Base-by-base conservation (phyloP, 2,113 vertebrate species). In the Bubo blakistoni region DNA sequence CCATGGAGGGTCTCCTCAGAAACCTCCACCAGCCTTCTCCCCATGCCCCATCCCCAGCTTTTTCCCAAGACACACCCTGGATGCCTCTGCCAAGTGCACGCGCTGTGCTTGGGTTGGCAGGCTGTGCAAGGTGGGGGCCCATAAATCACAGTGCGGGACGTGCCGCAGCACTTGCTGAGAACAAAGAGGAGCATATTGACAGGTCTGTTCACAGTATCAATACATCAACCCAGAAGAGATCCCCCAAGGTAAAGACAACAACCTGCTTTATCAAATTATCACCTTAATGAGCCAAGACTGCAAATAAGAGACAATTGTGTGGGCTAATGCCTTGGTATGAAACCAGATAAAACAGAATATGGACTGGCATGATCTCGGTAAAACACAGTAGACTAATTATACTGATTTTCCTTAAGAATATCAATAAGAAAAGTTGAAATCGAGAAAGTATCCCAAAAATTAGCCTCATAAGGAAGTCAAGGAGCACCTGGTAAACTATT, bases 171-270 rank as follows among this genome's bases (percentile, higher is more conserved):
- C 72, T 65, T 10, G 26, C 89, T 47, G 89, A 46, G 88, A 95
- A 77, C 86, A 61, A 65, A 95, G 90, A 55, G 83, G 34, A 78
- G 62, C 49, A 10, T 7, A 87, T n/a, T 66, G 94, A 95, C 95
- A 95, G 87, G 16, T 91, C 95, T 94, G 92, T 24, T 89, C 78
- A 46, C 69, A 40, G 15, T 22, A 74, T 42, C 91, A 32, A 36
- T 85, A 57, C 54, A 86, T 77, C 92, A 93, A 40, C 42, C 46
- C 78, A 85, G 49, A 49, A 81, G 57, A 95, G 55, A 86, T 82
- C 85, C 95, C 81, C 58, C 78, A 92, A 79, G 86, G 94, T 54
- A 95, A 92, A 96, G 95, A 92, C 91, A 96, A 94, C 91, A 95
- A 79, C 67, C 72, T 59, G 46, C 86, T 88, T 81, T 57, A 93